A percentile compares a stretch with the other conserved stretches of the same genome.
Conservation (phyloP, 2,113 vertebrate genomes). For the Callochromis pleurospilus region DNA sequence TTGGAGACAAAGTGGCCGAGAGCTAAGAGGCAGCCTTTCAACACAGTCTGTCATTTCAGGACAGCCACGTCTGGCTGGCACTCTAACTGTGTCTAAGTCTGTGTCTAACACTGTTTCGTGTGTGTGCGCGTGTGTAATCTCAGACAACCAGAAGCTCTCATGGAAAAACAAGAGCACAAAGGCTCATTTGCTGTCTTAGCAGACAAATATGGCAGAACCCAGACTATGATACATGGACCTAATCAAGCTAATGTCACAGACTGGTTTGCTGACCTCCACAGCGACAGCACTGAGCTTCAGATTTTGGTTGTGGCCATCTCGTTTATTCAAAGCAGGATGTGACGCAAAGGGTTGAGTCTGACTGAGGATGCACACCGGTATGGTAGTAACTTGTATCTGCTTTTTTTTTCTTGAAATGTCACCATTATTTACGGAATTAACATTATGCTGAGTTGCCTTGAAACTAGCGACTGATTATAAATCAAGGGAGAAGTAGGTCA, state of each 20-base stretch:
- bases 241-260: background rate
- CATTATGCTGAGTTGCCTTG: background rate
- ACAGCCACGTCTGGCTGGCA: slow-evolving; percentile 24
- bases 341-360: background rate
- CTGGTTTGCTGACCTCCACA: background rate
- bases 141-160: slow-evolving; percentile 7
- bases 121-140: slow-evolving; percentile 33
- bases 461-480: background rate
- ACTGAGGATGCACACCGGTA: background rate
- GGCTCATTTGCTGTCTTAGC: slow-evolving; percentile 12
- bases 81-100: background rate
- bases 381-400: background rate
- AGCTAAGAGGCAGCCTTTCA: slow-evolving; percentile 37
- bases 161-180: slow-evolving; percentile 5
- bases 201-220: background rate
- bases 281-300: background rate
- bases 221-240: background rate
- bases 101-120: slow-evolving; percentile 5
- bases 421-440: background rate
- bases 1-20: slow-evolving; percentile 19
- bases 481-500: background rate
- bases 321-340: background rate
- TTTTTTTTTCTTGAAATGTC: background rate
- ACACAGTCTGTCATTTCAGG: slow-evolving; percentile 13
- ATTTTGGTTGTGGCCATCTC: background rate